A percentile compares a stretch with the other conserved stretches of the same genome.
Evolutionary conservation across 2,797 vertebrate genomes (phyloP).

Genomic region (Schizothorax lantsangensis): DNA sequence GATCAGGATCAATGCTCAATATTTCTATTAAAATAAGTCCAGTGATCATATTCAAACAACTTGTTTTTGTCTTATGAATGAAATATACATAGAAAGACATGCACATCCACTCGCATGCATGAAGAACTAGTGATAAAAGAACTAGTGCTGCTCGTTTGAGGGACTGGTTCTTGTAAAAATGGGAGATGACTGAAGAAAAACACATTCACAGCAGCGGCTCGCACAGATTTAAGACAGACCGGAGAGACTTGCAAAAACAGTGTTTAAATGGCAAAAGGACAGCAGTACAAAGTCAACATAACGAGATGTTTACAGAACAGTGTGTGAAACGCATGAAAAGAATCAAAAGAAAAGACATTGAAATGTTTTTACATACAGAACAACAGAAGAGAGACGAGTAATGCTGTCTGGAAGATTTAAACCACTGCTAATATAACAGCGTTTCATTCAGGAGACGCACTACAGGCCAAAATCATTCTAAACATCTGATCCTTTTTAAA

Average conservation of each 20-base stretch:
- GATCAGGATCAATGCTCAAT: not conserved
- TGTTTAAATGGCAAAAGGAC: conserved; percentile 63
- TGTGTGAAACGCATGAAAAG: conserved; percentile 41
- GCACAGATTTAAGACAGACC: conserved; percentile 44
- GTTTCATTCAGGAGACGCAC: not conserved
- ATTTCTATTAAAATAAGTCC: not conserved
- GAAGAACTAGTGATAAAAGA: not conserved
- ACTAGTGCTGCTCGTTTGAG: not conserved
- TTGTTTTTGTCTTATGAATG: not conserved
- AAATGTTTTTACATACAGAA: conserved; percentile 32
- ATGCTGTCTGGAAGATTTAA: conserved; percentile 42
- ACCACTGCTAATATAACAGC: not conserved
- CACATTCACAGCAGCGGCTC: conserved; percentile 18
- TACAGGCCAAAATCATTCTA: not conserved
- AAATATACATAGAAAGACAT: not conserved
- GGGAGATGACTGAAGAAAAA: not conserved
- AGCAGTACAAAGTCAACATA: conserved; percentile 58
- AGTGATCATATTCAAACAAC: not conserved
- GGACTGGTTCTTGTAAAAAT: not conserved
- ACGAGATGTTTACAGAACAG: conserved; percentile 43
- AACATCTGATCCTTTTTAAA: not conserved
- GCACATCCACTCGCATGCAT: not conserved
- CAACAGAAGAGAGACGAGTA: conserved; percentile 21
- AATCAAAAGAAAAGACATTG: conserved; percentile 33
- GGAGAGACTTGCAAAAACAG: conserved; percentile 44